phyloP scores from a whole-genome alignment of 23 tunicate genomes.

The Oikopleura albicans region DNA sequence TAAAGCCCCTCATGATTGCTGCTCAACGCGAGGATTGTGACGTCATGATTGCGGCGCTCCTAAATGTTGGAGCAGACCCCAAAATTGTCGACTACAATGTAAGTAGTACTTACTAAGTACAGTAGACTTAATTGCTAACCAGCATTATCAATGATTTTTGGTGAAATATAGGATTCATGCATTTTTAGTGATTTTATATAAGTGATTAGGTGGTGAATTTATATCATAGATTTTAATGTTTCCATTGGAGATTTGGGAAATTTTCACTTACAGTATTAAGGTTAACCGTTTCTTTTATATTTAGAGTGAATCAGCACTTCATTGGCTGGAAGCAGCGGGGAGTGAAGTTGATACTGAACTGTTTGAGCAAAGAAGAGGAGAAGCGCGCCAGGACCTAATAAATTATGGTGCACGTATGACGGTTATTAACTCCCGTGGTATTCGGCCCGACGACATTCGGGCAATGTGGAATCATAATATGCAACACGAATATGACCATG shows the following conservation, averaged over 20 bases:
- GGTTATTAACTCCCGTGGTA: neutral
- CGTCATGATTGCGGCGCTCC: neutral
- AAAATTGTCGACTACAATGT: constrained; percentile 1
- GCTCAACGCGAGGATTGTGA: neutral
- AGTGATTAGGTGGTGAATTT: too few species aligned
- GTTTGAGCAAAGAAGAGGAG: neutral
- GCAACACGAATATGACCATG: neutral
- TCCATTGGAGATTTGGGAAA: too few species aligned
- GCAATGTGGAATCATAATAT: neutral
- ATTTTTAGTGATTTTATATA: too few species aligned
- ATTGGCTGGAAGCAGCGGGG: neutral
- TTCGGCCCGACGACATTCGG: neutral
- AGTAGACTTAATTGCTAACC: too few species aligned
- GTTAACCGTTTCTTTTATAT: too few species aligned
- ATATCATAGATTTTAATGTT: too few species aligned
- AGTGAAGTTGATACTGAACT: neutral
- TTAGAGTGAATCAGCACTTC: neutral
- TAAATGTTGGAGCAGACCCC: neutral
- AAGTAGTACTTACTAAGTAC: too few species aligned
- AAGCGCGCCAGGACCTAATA: neutral
- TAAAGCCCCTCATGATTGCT: constrained; percentile 12
- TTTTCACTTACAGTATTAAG: too few species aligned
- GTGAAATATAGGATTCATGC: too few species aligned
- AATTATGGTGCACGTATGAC: neutral
- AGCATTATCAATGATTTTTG: too few species aligned